Evolutionary conservation across 2,113 vertebrate species (phyloP), one percentile per base, ranked within the genome.

Genomic region (Gobius niger): DNA sequence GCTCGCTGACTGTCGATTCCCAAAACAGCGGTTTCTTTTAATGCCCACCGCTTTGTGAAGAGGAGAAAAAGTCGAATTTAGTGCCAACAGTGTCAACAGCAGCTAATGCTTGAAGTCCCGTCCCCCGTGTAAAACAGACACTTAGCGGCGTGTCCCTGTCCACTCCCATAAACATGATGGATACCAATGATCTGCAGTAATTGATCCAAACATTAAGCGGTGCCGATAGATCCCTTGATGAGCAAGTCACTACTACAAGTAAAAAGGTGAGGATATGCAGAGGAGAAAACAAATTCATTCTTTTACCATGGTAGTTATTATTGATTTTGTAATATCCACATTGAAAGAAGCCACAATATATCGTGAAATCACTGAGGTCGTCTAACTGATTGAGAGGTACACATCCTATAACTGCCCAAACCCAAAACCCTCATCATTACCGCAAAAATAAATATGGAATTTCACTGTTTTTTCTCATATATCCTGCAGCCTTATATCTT

Each of bases 181-280:
- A 86, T 77, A 88, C 78, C 59, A 77, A 86, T 76, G 80, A 83
- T 68, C 65, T 5, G 49, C 60, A 49, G 52, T 87, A 90, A 90
- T 88, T 86, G 76, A 63, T 76, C 56, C 59, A 76, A 85, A 83
- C 88, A 70, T 68, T 63, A 66, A 13, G 6, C 56, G 14, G 8
- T 50, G 13, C 63, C 64, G 65, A 84, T 73, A 40, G 62, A 84
- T 71, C 75, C 65, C 19, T 73, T 57, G n/a, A 61, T 44, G 71
- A 65, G 80, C 4, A 18, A 1, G 4, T 11, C 4, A 53, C 19
- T 18, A 19, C 18, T 11, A 0, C 52, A 6, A 10, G 24, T 1
- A 6, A 11, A 54, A 54, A 54, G 19, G 18, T 24, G 5, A 5
- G 7, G 9, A 9, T 53, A 19, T 16, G 15, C 16, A 8, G 16